Evolutionary conservation across 2,888 invertebrate genomes (phyloP), one percentile per base, ranked within the genome.

Genomic region (Ditylenchus weischeri): DNA sequence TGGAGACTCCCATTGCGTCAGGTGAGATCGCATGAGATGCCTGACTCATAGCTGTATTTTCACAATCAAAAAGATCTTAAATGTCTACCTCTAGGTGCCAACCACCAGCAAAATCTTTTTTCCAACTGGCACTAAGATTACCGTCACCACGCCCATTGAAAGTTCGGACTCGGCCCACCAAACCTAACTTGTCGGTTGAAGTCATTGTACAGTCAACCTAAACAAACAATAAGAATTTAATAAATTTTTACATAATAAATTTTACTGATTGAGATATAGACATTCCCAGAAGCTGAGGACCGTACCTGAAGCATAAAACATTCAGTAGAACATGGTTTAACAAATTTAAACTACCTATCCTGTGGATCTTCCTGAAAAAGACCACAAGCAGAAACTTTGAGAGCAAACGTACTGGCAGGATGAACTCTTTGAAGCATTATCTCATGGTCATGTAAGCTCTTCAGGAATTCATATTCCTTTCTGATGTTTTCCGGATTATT

Each of bases 401-500:
- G 71, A 61, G 76, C 50, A 63, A 80, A 81, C n/a, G 43, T 49
- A 58, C 72, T 71, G 51, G 66, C 66, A 0, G 95, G 95, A 85
- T 95, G 94, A 0, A 94, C 92, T 72, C 90, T 88, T 82, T 92
- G 91, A 79, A 92, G 90, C 65, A 96, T 87, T 71, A 90, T 87
- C 69, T 92, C 87, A 81, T 94, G 92, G 76, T 94, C 93, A 70
- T 90, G 87, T 79, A 91, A 91, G 74, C 89, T 74, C 65, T 86
- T 86, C 63, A 88, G 81, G 72, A 92, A 88, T 85, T 96, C 94
- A 87, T 93, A 96, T 85, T 96, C 96, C 70, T 93, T 94, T 67
- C 93, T 87, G 68, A 98, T 95, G 87, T 98, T 95, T 76, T 91
- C 89, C 1, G 95, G 93, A 3, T 94, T 93, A 83, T 90, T 74